Evolutionary conservation across 2,797 vertebrate genomes (phyloP).

Genomic region (Chelmon rostratus): DNA sequence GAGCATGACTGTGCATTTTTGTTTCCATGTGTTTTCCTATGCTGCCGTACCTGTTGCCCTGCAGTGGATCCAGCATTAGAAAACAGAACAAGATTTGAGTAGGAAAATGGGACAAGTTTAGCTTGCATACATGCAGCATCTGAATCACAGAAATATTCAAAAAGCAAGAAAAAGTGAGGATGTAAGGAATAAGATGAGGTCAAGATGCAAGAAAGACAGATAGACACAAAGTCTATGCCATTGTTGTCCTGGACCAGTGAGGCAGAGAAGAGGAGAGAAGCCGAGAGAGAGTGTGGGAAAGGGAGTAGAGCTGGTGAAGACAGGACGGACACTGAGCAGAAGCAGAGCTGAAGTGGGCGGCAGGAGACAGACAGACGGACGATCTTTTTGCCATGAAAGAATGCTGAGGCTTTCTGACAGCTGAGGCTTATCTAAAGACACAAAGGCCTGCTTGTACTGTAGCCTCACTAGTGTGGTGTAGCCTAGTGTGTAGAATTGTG

Average conservation of each 20-base stretch:
- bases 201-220: conserved; percentile 14
- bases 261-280: conserved; percentile 11
- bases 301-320: conserved; percentile 38
- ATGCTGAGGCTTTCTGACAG: conserved; percentile 86
- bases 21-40: background rate
- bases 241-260: conserved; percentile 25
- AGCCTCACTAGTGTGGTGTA: conserved; percentile 50
- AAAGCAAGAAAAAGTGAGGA: background rate
- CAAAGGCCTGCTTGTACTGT: conserved; percentile 82
- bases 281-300: conserved; percentile 50
- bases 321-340: conserved; percentile 51
- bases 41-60: conserved; percentile 13
- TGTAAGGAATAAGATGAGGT: background rate
- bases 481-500: conserved; percentile 42
- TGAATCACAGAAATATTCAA: background rate
- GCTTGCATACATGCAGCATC: background rate
- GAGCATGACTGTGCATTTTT: conserved; percentile 13
- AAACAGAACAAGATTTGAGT: background rate
- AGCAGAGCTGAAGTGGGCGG: conserved; percentile 67
- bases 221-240: conserved; percentile 11
- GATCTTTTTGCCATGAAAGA: conserved; percentile 70
- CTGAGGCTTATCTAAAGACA: conserved; percentile 83
- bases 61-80: conserved; percentile 2
- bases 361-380: conserved; percentile 71
- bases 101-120: background rate